Evolutionary conservation across 2,888 invertebrate genomes (phyloP).

Genomic region (Eilema caniola): DNA sequence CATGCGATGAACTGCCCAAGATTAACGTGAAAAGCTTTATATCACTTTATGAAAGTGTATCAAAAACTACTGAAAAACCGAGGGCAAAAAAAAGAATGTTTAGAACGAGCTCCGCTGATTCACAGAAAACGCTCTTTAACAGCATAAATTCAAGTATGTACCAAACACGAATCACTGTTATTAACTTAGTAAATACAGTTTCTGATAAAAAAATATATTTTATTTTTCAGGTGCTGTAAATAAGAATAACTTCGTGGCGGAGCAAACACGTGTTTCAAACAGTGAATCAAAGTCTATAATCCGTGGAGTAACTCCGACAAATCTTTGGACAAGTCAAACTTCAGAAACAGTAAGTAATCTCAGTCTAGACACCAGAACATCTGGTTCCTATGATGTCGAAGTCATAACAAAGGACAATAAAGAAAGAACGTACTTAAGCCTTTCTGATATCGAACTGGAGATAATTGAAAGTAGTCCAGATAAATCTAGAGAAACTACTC

Average conservation of each 20-base stretch:
- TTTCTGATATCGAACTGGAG: constrained; percentile 81
- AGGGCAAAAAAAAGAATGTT: constrained; percentile 56
- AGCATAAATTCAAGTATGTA: constrained; percentile 72
- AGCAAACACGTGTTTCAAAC: constrained; percentile 33
- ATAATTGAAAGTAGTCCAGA: constrained; percentile 73
- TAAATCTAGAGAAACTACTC: constrained; percentile 61
- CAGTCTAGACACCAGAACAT: constrained; percentile 59
- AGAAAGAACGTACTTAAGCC: constrained; percentile 69
- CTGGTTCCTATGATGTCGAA: constrained; percentile 61
- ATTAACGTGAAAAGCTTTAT: constrained; percentile 79
- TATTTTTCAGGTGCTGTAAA: constrained; percentile 63
- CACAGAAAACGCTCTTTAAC: constrained; percentile 60
- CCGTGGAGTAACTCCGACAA: constrained; percentile 44
- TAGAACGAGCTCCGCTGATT: constrained; percentile 59
- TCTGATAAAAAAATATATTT: background rate
- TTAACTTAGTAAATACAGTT: background rate
- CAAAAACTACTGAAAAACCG: constrained; percentile 62
- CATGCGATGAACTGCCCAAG: constrained; percentile 80
- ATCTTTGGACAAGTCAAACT: constrained; percentile 52
- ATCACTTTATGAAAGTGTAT: constrained; percentile 77
- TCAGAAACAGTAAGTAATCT: constrained; percentile 56
- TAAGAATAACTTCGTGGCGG: constrained; percentile 35
- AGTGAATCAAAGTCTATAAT: constrained; percentile 35
- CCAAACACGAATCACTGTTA: background rate
- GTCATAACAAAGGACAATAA: constrained; percentile 57